Evolutionary conservation across 2,888 invertebrate species (phyloP), one percentile per base, ranked within the genome.

Genomic region (Orchesella flavescens): DNA sequence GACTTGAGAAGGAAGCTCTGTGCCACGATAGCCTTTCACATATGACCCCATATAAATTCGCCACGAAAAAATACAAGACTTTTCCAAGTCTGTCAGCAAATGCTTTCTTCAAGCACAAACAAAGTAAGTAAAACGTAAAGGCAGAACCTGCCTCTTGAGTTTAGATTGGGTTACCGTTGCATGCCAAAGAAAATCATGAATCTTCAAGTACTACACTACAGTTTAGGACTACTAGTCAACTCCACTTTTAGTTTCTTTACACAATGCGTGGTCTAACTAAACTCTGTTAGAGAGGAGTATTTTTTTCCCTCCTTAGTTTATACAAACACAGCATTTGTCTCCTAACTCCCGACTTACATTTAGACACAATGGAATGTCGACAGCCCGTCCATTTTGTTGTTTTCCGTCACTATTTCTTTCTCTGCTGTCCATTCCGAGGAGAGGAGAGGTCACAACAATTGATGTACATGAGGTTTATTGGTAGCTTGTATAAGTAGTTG

Each of bases 321-420:
- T 49, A 12, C 49, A 49, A 1, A 34, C 34, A 34, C 7, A 34
- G 34, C 10, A 53, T 53, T 53, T 53, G n/a, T 53, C 53, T 53
- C 15, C 53, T 5, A 13, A 53, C 53, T n/a, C 53, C 3, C 10
- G 53, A 13, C 3, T 17, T 13, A 53, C 53, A n/a, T 17, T 13
- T 3, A 53, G 53, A 53, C 53, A 53, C 53, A 65, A n/a, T 44
- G 19, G 49, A 43, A 63, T 63, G 75, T 63, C 81, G 74, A 68
- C 81, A 75, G 69, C 69, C 75, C 63, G 80, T 82, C 81, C 75
- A 69, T 65, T 82, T 82, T 55, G 63, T 49, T 73, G 21, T 66
- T 66, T 66, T 55, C 65, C 73, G 80, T 80, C 79, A 72, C 71
- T 65, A 79, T 72, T 63, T 74, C 59, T 81, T 75, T 74, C 59